Conservation (phyloP, 2,888 invertebrate species). For the Onthophagus sagittarius region DNA sequence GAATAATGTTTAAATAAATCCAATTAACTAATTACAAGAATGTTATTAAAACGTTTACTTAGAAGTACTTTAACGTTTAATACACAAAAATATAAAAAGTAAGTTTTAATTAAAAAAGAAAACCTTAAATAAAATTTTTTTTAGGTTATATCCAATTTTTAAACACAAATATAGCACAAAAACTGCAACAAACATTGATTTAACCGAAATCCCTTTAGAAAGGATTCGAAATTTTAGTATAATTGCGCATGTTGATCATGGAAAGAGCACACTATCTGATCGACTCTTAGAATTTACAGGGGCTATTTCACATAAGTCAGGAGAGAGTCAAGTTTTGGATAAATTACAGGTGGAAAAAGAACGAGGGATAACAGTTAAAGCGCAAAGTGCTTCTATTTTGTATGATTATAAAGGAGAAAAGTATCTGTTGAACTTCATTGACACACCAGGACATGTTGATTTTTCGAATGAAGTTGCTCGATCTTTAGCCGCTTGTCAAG, state of each 20-base stretch:
- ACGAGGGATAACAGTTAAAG: conserved; percentile 97
- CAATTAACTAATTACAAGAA: neutral
- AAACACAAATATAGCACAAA: neutral
- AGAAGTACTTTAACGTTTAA: neutral
- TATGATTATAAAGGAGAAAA: conserved; percentile 65
- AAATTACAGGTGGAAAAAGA: conserved; percentile 87
- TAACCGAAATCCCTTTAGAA: conserved; percentile 47
- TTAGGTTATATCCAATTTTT: conserved; percentile 6
- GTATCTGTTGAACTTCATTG: conserved; percentile 91
- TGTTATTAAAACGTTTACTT: neutral
- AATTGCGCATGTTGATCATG: conserved; percentile 99
- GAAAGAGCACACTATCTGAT: conserved; percentile 96
- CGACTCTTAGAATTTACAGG: conserved; percentile 91
- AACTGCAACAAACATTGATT: conserved; percentile 9
- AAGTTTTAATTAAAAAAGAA: neutral
- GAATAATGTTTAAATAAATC: neutral
- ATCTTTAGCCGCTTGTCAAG: conserved; percentile 90
- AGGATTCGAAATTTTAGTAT: conserved; percentile 91
- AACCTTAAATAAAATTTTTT: neutral
- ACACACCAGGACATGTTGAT: conserved; percentile 98
- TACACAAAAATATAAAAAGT: conserved; percentile 6
- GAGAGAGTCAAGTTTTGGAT: conserved; percentile 70
- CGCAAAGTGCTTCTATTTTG: conserved; percentile 88
- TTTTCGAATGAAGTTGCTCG: conserved; percentile 92
- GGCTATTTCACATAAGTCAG: conserved; percentile 63